Evolutionary conservation across 2,113 vertebrate species (phyloP), one percentile per base, ranked within the genome.

Genomic region (Antigone vipio): DNA sequence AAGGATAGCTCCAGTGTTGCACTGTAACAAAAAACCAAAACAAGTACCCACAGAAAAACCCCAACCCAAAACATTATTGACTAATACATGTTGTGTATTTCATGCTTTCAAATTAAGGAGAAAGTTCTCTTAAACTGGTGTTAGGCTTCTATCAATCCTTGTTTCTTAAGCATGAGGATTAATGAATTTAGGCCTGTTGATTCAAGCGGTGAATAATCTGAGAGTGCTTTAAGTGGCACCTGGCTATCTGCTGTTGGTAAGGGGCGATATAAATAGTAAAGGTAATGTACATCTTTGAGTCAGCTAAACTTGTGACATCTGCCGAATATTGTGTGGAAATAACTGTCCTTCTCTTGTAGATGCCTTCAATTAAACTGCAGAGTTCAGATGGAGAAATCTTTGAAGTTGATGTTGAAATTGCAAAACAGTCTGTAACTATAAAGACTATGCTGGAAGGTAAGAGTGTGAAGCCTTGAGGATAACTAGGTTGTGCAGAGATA

Each of bases 401-500:
- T 68, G 99, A 99, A 98, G 99, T 99, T 84, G 99, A 99, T 92
- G 99, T 99, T 74, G 99, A 99, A 98, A 99, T 99, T 93, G 99
- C 99, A 30, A 99, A 99, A 74, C 99, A 99, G 85, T 99, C 99
- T 62, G 99, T 99, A 68, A 99, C 99, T 79, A 99, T 99, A 94
- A 99, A 99, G 97, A 99, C 99, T 30, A 99, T 99, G 99, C 98
- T 99, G 92, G 99, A 99, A 99, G 99, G 99, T 99, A 98, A 98
- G 96, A 79, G 64, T 4, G 4, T 1, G 34, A 30, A 56, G 35
- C 49, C 44, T 34, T 27, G 63, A 44, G 76, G 40, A 2, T 21
- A 2, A 1, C 58, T 34, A 5, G 34, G 56, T 77, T 0, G 4
- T 45, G 62, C 8, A 11, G 55, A 52, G 60, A 5, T 30, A 35